phyloP scores from a whole-genome alignment of 1,140 invertebrate genomes.

The Saccostrea cuccullata region DNA sequence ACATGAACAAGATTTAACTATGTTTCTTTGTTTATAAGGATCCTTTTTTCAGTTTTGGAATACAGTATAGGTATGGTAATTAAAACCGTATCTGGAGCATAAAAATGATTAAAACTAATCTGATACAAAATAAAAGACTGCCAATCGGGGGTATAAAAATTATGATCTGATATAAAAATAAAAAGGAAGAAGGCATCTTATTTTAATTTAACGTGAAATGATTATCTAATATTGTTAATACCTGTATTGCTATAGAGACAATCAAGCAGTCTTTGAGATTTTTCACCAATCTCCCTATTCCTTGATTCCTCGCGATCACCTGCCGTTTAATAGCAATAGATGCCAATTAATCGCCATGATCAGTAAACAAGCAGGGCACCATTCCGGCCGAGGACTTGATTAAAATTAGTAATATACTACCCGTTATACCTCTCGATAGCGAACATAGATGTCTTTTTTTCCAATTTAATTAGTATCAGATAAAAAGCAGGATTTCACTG shows the following conservation, averaged over 20 bases:
- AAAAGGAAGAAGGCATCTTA: too few species aligned
- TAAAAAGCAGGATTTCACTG: slow-evolving; percentile 13
- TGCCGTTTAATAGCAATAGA: slow-evolving; percentile 13
- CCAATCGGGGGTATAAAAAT: too few species aligned
- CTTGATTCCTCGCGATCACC: not conserved
- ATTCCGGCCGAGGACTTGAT: not conserved
- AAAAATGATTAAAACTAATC: too few species aligned
- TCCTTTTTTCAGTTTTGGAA: too few species aligned
- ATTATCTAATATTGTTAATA: too few species aligned
- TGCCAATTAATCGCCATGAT: not conserved
- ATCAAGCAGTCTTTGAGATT: not conserved
- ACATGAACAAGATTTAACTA: too few species aligned
- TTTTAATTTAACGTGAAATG: too few species aligned
- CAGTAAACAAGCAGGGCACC: not conserved
- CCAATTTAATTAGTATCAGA: slow-evolving; percentile 38
- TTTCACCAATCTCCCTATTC: not conserved
- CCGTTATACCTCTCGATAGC: not conserved
- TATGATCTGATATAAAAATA: too few species aligned
- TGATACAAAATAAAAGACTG: too few species aligned
- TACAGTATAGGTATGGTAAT: too few species aligned
- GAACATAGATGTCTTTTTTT: slow-evolving; percentile 6
- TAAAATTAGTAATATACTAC: slow-evolving; percentile 29
- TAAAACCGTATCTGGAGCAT: too few species aligned
- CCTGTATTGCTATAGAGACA: not conserved
- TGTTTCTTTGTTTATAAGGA: too few species aligned